Conservation (phyloP, 1,140 invertebrate species). For the Zaprionus camerounensis region DNA sequence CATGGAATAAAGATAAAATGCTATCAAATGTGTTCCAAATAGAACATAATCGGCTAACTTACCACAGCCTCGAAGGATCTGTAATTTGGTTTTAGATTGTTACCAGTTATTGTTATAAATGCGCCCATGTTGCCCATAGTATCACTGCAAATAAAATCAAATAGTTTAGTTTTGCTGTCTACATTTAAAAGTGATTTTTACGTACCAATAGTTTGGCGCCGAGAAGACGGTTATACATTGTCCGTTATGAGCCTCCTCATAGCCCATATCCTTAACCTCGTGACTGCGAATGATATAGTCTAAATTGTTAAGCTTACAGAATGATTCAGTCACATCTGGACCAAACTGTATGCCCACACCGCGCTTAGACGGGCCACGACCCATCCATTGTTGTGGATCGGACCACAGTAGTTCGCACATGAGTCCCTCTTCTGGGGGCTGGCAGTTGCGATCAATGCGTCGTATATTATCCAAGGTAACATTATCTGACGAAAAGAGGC, state of each 20-base stretch:
- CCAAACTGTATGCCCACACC: constrained; percentile 99
- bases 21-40: neutral
- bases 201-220: constrained; percentile 99
- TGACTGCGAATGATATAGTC: constrained; percentile 98
- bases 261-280: constrained; percentile 98
- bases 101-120: constrained; percentile 97
- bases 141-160: constrained; percentile 90
- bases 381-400: constrained; percentile 95
- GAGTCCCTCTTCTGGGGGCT: constrained; percentile 97
- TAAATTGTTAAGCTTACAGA: constrained; percentile 93
- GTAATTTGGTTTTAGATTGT: constrained; percentile 95
- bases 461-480: constrained; percentile 96
- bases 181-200: neutral
- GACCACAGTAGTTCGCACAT: constrained; percentile 99
- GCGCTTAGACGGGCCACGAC: constrained; percentile 96
- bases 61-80: constrained; percentile 95
- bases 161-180: neutral
- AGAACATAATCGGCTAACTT: constrained; percentile 32
- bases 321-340: constrained; percentile 96
- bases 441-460: constrained; percentile 94
- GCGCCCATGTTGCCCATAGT: constrained; percentile 99
- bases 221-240: constrained; percentile 98
- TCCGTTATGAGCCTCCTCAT: constrained; percentile 96
- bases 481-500: constrained; percentile 94
- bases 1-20: constrained; percentile 10